Conservation (phyloP, 2,797 vertebrate genomes). For the Manis javanica region DNA sequence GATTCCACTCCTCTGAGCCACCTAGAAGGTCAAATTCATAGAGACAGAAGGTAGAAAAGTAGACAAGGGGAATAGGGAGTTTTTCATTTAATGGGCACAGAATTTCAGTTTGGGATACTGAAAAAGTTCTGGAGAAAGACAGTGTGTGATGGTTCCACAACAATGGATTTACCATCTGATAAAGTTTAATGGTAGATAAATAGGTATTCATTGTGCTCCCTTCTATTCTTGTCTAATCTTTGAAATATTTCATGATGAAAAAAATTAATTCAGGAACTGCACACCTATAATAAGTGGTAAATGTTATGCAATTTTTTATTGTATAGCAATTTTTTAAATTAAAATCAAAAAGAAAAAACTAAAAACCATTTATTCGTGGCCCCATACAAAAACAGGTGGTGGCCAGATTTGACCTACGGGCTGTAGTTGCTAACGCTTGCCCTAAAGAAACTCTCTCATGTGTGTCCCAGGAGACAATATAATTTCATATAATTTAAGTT, state of each 20-base stretch:
- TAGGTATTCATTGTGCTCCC: slow-evolving; percentile 64
- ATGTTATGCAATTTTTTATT: neutral
- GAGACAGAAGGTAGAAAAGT: neutral
- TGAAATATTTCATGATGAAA: slow-evolving; percentile 63
- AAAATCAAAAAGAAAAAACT: neutral
- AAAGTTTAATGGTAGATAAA: slow-evolving; percentile 64
- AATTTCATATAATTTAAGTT: too few relatives aligned
- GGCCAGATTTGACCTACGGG: neutral
- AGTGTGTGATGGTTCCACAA: neutral
- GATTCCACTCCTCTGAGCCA: neutral
- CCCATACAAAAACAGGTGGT: neutral
- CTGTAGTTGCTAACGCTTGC: neutral
- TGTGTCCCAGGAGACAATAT: neutral
- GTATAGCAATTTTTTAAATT: neutral
- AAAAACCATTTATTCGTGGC: neutral
- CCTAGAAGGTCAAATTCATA: neutral
- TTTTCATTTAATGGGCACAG: too few relatives aligned
- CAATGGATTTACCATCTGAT: neutral
- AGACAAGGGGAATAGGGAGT: neutral
- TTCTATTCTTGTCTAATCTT: slow-evolving; percentile 66
- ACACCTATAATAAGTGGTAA: neutral
- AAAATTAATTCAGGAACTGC: slow-evolving; percentile 28
- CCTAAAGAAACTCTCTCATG: neutral
- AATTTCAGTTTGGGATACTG: neutral
- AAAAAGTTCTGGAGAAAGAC: neutral